Percentiles rank a stretch among this genome's conserved stretches.
Evolutionary conservation across 2,888 invertebrate genomes (phyloP).

Genomic region (Diaphora mendica): DNA sequence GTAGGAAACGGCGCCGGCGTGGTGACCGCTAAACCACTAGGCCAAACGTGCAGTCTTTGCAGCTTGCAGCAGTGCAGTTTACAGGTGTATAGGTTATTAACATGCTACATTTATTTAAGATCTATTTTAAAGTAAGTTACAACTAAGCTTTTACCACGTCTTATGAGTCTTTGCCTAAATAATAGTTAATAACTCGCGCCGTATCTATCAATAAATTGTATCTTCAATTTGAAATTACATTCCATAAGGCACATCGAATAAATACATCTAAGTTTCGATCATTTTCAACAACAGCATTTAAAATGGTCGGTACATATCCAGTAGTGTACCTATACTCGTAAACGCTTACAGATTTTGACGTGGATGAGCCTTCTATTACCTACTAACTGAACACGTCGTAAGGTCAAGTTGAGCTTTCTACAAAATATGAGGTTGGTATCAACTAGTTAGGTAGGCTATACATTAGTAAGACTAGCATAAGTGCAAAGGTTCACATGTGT

Average conservation of each 20-base stretch:
- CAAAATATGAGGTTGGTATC: slow-evolving; percentile 35
- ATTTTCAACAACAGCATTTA: background rate
- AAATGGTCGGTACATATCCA: background rate
- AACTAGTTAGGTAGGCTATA: slow-evolving; percentile 29
- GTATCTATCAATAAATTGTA: too few relatives aligned
- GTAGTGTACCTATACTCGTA: background rate
- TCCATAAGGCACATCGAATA: background rate
- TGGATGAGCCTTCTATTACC: too few relatives aligned
- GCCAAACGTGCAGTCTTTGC: too few relatives aligned
- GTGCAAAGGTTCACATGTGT: slow-evolving; percentile 37
- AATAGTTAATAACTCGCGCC: too few relatives aligned
- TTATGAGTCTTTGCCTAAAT: too few relatives aligned
- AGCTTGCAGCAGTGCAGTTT: too few relatives aligned
- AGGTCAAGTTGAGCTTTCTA: slow-evolving; percentile 40
- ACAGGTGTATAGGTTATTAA: too few relatives aligned
- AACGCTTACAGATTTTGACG: background rate
- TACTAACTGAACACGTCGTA: slow-evolving; percentile 2
- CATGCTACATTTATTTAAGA: too few relatives aligned
- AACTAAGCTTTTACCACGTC: too few relatives aligned
- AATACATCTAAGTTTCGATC: background rate
- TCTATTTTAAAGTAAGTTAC: too few relatives aligned
- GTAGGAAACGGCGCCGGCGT: too few relatives aligned
- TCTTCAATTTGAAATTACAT: background rate
- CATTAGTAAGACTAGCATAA: slow-evolving; percentile 20
- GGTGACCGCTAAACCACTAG: too few relatives aligned